phyloP scores from a whole-genome alignment of 2,888 invertebrate genomes.

The Oxytorus armatus region DNA sequence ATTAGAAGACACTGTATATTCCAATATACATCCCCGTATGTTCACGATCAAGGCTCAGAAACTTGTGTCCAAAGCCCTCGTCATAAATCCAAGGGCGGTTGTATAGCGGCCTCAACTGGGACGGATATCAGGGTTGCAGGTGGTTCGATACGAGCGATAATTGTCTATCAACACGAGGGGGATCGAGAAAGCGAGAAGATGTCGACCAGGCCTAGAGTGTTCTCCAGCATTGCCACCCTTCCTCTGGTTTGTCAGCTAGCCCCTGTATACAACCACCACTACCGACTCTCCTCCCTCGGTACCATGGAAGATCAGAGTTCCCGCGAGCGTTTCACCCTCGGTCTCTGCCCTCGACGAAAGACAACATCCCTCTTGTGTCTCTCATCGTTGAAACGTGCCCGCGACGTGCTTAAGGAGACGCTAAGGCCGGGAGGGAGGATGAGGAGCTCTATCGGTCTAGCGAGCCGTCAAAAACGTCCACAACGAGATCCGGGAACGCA shows the following conservation, averaged over 20 bases:
- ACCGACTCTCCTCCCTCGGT: slow-evolving; percentile 53
- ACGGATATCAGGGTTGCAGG: slow-evolving; percentile 42
- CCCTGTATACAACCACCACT: slow-evolving; percentile 48
- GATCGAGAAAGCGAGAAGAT: slow-evolving; percentile 21
- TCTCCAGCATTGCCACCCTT: slow-evolving; percentile 12
- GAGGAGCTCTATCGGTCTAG: slow-evolving; percentile 68
- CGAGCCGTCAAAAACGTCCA: slow-evolving; percentile 55
- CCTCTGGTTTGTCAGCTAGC: neutral
- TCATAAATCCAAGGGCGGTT: slow-evolving; percentile 16
- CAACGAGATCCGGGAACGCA: slow-evolving; percentile 62
- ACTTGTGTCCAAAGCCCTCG: slow-evolving; percentile 4
- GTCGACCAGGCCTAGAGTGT: slow-evolving; percentile 15
- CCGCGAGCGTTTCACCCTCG: slow-evolving; percentile 43
- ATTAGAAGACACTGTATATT: neutral
- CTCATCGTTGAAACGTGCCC: slow-evolving; percentile 44
- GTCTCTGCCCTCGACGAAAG: slow-evolving; percentile 22
- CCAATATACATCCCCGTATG: slow-evolving; percentile 17
- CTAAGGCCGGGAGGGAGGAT: slow-evolving; percentile 11
- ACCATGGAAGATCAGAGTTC: slow-evolving; percentile 41
- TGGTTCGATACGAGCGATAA: slow-evolving; percentile 37
- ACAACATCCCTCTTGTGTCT: slow-evolving; percentile 26
- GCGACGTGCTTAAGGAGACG: slow-evolving; percentile 31
- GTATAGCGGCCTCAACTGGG: slow-evolving; percentile 1
- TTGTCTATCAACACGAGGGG: slow-evolving; percentile 41
- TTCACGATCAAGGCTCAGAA: slow-evolving; percentile 10